Base-by-base conservation (phyloP, 1,140 invertebrate species). In the Heliothis subflexa region DNA sequence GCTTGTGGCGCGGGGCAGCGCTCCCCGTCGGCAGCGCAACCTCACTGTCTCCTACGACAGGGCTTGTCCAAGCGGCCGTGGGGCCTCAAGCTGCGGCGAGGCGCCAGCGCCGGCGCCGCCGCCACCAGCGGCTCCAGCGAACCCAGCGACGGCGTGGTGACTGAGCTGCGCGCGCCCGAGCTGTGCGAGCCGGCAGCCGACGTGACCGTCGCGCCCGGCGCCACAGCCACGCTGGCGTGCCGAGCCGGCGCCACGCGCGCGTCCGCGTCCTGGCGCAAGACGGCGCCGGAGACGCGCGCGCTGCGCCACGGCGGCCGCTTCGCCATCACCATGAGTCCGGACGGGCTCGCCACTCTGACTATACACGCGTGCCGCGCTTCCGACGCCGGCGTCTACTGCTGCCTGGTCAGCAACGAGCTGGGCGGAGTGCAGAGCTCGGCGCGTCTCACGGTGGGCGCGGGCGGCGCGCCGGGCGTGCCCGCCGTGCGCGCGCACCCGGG, bases 371-470 rank as follows among this genome's bases (percentile, higher is more conserved):
- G 92, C 25, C 95, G 95, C 66, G 88, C 94, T 0, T 94, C 95
- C 1, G 96, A 97, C 87, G 95, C 96, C 10, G 96, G 96, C 18
- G 94, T 95, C 9, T 97, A 97, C 88, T 94, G 95, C 18, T 96
- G 96, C 85, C 95, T 95, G 4, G 87, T 96, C 4, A 95, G 95
- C 49, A 96, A 96, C 82, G 96, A 96, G 47, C 93, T 95, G 54
- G 96, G 96, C n/a, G 95, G 95, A 9, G 93, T 94, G 12, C 95
- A 95, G 84, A 96, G 95, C 75, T 95, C 95, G 4, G 94, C 94
- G 2, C 85, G 92, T n/a, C 85, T 96, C 40, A 93, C 92, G 0
- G 95, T 96, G 7, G 89, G 93, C 0, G 87, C 93, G 33, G 91
- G 87, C 11, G 90, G 88, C 0, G 79, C 79, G 47, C 90, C 89